Evolutionary conservation across 2,113 vertebrate species (phyloP).

Genomic region (Dipodomys stephensi): DNA sequence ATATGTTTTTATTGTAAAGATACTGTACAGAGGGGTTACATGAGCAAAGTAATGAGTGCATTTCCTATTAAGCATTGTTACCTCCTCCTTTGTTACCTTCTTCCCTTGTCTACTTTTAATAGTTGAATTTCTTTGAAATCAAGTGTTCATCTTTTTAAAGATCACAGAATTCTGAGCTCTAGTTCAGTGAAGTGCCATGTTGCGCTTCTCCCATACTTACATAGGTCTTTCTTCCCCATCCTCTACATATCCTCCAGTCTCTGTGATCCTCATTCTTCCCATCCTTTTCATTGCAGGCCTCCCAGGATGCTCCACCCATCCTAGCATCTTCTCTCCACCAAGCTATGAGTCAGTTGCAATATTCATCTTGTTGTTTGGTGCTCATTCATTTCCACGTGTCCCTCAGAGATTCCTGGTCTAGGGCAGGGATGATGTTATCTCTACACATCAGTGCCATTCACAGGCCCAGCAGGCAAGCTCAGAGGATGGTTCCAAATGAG

Average conservation of each 20-base stretch:
- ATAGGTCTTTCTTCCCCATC: neutral
- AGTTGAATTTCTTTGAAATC: neutral
- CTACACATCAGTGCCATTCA: too few relatives aligned
- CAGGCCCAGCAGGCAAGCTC: neutral
- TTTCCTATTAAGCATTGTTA: too few relatives aligned
- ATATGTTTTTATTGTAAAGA: too few relatives aligned
- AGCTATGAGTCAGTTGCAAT: rapidly evolving
- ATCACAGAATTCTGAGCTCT: neutral
- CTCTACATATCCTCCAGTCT: neutral
- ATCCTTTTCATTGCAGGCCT: neutral
- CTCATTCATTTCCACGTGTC: too few relatives aligned
- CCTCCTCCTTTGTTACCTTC: too few relatives aligned
- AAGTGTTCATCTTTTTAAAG: neutral
- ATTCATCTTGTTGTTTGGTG: too few relatives aligned
- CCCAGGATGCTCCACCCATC: neutral
- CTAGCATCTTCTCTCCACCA: neutral
- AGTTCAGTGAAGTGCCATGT: neutral
- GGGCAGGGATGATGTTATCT: neutral
- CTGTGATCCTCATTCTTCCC: neutral
- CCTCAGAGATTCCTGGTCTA: neutral
- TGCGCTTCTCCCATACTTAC: too few relatives aligned
- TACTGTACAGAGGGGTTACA: too few relatives aligned
- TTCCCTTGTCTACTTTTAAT: neutral
- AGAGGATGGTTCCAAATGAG: neutral
- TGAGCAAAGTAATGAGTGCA: too few relatives aligned